Evolutionary conservation across 2,888 invertebrate genomes (phyloP).

Genomic region (Drosophila monieri): DNA sequence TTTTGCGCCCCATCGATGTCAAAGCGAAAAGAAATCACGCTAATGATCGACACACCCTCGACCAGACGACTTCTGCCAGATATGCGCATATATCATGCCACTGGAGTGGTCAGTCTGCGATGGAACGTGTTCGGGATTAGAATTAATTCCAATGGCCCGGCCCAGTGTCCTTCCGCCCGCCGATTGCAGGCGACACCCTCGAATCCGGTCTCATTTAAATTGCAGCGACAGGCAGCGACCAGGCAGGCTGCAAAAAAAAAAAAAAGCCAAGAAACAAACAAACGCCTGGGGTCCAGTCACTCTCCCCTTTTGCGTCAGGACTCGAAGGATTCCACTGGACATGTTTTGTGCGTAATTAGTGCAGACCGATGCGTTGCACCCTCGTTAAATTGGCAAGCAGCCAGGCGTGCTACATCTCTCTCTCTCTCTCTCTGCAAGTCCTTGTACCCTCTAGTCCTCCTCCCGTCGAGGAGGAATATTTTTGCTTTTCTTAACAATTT

Average conservation of each 20-base stretch:
- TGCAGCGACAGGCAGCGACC: conserved; percentile 42
- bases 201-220: conserved; percentile 54
- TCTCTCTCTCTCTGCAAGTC: conserved; percentile 2
- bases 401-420: conserved; percentile 43
- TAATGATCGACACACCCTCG: conserved; percentile 60
- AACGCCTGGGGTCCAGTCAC: conserved; percentile 12
- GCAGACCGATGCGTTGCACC: conserved; percentile 41
- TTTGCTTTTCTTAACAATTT: conserved; percentile 66
- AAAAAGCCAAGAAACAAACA: conserved; percentile 18
- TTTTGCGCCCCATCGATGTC: conserved; percentile 22
- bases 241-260: conserved; percentile 6
- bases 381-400: conserved; percentile 37
- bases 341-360: conserved; percentile 74
- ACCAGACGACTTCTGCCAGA: conserved; percentile 22
- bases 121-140: conserved; percentile 72
- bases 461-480: conserved; percentile 33
- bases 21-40: conserved; percentile 54
- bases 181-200: conserved; percentile 55
- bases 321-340: conserved; percentile 34
- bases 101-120: conserved; percentile 37
- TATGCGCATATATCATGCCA: not conserved
- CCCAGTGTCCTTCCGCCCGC: conserved; percentile 37
- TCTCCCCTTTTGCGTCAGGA: conserved; percentile 11
- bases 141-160: conserved; percentile 64
- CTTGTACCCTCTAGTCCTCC: conserved; percentile 18